Evolutionary conservation across 64 coral and sea anemone species (phyloP).

Genomic region (Stichodactyla mertensii): DNA sequence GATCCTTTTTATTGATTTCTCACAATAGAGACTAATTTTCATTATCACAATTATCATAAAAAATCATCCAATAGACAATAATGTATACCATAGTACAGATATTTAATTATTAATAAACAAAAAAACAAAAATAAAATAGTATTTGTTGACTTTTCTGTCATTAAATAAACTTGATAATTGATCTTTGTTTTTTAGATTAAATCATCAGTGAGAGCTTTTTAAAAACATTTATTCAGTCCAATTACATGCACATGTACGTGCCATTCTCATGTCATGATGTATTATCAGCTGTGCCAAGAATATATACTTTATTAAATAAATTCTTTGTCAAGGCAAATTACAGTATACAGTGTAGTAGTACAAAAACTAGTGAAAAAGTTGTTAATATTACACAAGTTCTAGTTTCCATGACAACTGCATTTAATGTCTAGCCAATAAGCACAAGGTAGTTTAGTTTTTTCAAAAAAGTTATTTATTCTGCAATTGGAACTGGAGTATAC

Average conservation of each 20-base stretch:
- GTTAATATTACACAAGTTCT: background rate
- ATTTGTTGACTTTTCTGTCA: background rate
- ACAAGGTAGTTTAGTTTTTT: background rate
- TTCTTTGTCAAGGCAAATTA: no score
- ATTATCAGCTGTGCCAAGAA: background rate
- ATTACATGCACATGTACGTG: background rate
- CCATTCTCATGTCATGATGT: background rate
- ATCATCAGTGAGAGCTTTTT: background rate
- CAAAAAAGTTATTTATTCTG: conserved; percentile 23
- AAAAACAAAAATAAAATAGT: background rate
- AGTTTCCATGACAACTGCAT: background rate
- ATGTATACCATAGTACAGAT: background rate
- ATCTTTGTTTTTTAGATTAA: no score
- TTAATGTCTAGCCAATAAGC: background rate
- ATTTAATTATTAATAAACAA: background rate
- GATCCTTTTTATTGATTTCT: no score
- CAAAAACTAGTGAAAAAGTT: no score
- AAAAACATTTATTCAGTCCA: background rate
- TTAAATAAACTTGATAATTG: no score
- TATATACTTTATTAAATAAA: background rate
- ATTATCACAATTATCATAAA: no score
- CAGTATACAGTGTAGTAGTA: no score
- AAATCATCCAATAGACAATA: no score
- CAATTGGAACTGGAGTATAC: conserved; percentile 19
- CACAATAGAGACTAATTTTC: no score